Evolutionary conservation across 2,888 invertebrate species (phyloP).

Genomic region (Apodemia hepburni): DNA sequence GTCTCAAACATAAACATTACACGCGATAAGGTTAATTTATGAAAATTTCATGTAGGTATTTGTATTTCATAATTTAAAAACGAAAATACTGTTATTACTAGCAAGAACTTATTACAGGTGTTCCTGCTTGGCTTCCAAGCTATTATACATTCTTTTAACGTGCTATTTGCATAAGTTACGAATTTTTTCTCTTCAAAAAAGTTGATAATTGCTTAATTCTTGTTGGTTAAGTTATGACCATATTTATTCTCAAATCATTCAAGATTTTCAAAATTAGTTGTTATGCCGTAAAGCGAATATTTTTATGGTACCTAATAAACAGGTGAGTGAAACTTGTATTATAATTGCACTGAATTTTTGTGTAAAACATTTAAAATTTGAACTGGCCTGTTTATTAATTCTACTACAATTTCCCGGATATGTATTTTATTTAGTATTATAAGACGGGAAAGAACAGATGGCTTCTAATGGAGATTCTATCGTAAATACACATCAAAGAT

Average conservation of each 20-base stretch:
- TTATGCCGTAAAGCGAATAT: too few species aligned
- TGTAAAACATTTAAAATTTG: too few species aligned
- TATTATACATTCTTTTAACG: slow-evolving; percentile 5
- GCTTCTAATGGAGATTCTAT: too few species aligned
- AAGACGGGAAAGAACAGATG: too few species aligned
- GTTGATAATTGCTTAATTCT: slow-evolving; percentile 16
- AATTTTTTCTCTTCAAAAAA: slow-evolving; percentile 13
- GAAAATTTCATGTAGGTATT: slow-evolving; percentile 53
- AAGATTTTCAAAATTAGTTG: too few species aligned
- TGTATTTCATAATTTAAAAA: slow-evolving; percentile 48
- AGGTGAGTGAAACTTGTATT: too few species aligned
- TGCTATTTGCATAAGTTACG: not conserved
- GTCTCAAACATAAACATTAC: slow-evolving; percentile 65
- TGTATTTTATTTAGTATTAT: too few species aligned
- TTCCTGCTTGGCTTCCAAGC: not conserved
- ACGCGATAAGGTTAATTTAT: slow-evolving; percentile 71
- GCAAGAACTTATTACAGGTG: not conserved
- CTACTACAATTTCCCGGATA: too few species aligned
- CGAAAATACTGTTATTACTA: slow-evolving; percentile 9
- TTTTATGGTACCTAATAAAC: too few species aligned
- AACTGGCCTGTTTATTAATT: too few species aligned
- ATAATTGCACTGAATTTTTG: too few species aligned
- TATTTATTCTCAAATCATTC: slow-evolving; percentile 8
- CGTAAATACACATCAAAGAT: too few species aligned
- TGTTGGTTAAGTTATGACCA: slow-evolving; percentile 9